Percentiles rank a stretch among this genome's conserved stretches.
These are phyloP conservation scores for Andrena cerasifolii DNA, from an alignment of 1,140 invertebrate genomes.

Conservation along the genomic window DNA sequence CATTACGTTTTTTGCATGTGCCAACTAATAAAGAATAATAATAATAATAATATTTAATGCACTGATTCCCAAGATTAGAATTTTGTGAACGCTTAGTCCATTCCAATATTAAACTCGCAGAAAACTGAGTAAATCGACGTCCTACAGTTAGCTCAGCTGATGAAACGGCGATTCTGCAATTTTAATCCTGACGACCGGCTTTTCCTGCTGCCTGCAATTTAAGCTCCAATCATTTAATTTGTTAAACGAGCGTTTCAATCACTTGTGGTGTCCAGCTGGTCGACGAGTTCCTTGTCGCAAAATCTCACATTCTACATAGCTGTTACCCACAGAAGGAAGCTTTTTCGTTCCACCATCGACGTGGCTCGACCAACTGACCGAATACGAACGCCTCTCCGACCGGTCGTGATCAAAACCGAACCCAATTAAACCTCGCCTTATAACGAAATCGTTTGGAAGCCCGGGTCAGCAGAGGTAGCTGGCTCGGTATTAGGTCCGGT, in stretches of 20 bases:
- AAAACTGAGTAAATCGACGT: too few species aligned
- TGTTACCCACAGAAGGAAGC: not conserved
- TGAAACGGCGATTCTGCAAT: too few species aligned
- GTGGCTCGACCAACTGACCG: constrained; percentile 18
- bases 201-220: too few species aligned
- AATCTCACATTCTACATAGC: not conserved
- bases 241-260: too few species aligned
- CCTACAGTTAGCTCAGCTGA: too few species aligned
- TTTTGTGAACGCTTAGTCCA: not conserved
- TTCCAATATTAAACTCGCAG: too few species aligned
- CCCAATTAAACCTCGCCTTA: constrained; percentile 17
- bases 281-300: not conserved
- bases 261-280: too few species aligned
- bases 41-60: not conserved
- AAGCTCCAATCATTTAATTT: too few species aligned
- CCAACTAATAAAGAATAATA: too few species aligned
- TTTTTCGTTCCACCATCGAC: not conserved
- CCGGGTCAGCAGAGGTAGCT: not conserved
- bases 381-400: too few species aligned
- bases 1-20: too few species aligned
- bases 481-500: not conserved
- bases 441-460: not conserved
- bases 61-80: not conserved
- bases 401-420: not conserved
- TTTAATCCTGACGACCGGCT: too few species aligned